Base-by-base conservation (phyloP, 1,140 invertebrate species). In the Rhyzopertha dominica region DNA sequence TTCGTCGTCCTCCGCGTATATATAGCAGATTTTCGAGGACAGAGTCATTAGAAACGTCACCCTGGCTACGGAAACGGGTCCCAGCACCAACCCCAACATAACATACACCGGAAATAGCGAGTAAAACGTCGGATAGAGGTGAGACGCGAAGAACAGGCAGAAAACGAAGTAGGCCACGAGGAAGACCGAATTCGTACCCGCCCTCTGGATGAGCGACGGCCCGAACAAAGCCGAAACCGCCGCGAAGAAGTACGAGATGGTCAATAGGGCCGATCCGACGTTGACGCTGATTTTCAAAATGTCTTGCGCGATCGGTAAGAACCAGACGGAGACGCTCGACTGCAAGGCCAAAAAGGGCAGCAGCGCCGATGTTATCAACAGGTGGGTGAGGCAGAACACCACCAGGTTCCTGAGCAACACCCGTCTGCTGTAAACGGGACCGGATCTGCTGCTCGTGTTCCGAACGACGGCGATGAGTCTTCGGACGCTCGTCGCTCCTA, bases 401-500 rank as follows among this genome's bases (percentile, higher is more conserved):
- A 75, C 66, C 47, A 79, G 75, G 45, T 80, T 79, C 0, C 70
- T 67, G 16, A 69, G 57, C 18, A 74, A 51, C 5, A 68, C 38
- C 12, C 56, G 47, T 25, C 63, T 52, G 5, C 59, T 67, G 56
- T 72, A 72, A 4, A 66, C 51, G 0, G 70, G 69, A 0, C 67
- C 66, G 54, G 62, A 47, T 48, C 74, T 43, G 64, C 71, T 59
- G 54, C 75, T 52, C 61, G 76, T 57, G 68, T 74, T 58, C 23
- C 72, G 60, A 12, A 79, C 79, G 0, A 80, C 68, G 1, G 77
- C 73, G n/a, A 84, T 77, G 0, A 84, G 65, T 1, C 79, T 68
- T 4, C 79, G 71, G 0, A 85, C 81, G 1, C 81, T 83, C 0
- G 79, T 81, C 0, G 80, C 78, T 0, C 80, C 80, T 5, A 81